Conservation (phyloP, 2,888 invertebrate species). For the Allygus modestus region DNA sequence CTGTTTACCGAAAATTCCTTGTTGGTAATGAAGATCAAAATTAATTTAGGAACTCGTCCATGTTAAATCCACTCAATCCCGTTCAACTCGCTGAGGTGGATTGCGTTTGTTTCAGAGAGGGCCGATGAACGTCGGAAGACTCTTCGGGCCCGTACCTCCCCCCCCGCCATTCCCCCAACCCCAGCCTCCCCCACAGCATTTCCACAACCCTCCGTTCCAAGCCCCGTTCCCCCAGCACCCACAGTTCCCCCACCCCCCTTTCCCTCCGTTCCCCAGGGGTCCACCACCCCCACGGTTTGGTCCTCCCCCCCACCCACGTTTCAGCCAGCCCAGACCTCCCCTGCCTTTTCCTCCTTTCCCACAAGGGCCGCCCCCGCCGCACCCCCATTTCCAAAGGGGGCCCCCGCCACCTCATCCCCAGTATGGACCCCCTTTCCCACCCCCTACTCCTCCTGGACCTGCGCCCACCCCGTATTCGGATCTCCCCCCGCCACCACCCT, state of each 20-base stretch:
- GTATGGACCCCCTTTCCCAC: neutral
- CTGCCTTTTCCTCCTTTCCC: slow-evolving; percentile 14
- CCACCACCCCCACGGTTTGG: neutral
- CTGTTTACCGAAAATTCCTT: no score
- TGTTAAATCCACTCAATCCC: no score
- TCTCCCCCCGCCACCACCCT: neutral
- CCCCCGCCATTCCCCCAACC: slow-evolving; percentile 26
- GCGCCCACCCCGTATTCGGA: neutral
- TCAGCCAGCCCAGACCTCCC: neutral
- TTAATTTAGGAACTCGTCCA: no score
- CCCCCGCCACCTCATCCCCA: slow-evolving; percentile 17
- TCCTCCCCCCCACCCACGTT: neutral
- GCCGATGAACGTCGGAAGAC: slow-evolving; percentile 24
- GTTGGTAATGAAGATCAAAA: no score
- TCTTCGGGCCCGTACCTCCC: neutral
- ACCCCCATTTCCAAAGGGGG: slow-evolving; percentile 13
- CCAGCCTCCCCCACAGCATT: slow-evolving; percentile 18
- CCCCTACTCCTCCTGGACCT: neutral
- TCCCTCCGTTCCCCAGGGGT: slow-evolving; percentile 16
- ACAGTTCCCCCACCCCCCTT: slow-evolving; percentile 35
- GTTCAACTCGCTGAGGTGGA: no score
- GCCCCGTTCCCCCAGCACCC: slow-evolving; percentile 19
- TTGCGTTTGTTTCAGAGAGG: slow-evolving; percentile 33
- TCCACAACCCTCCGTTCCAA: neutral
- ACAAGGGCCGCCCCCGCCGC: slow-evolving; percentile 5